Evolutionary conservation across 2,113 vertebrate genomes (phyloP).

Genomic region (Lepus americanus): DNA sequence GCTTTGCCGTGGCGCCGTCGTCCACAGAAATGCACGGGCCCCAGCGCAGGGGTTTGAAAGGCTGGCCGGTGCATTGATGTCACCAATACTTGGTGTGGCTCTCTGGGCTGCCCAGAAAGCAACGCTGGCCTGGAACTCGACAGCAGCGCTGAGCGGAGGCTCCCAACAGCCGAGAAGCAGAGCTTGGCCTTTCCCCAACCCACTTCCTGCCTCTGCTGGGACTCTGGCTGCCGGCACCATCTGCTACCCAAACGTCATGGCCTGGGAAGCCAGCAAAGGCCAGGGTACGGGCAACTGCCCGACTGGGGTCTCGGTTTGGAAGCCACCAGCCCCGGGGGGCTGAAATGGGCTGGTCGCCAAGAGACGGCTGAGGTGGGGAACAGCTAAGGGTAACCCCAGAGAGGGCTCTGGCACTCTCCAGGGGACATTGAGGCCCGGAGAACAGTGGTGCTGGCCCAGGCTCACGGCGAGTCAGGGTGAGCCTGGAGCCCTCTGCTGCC

Average conservation of each 20-base stretch:
- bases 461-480: background rate
- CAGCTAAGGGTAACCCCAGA: background rate
- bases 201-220: background rate
- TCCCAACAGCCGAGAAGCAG: background rate
- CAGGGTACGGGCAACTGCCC: no score
- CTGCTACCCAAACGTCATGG: background rate
- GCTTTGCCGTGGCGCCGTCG: accelerated
- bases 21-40: accelerated
- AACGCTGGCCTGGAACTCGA: background rate
- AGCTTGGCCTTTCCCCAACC: background rate
- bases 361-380: background rate
- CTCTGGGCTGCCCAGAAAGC: background rate
- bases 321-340: background rate
- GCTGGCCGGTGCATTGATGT: background rate
- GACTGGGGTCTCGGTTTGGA: background rate
- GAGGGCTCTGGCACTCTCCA: background rate
- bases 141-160: background rate
- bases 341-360: background rate
- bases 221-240: background rate
- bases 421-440: background rate
- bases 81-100: background rate
- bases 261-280: background rate
- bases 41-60: background rate
- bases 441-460: background rate
- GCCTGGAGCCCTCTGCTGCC: background rate